These are phyloP conservation scores for Chanos chanos DNA, from an alignment of 2,797 vertebrate species.

Conservation along the genomic window DNA sequence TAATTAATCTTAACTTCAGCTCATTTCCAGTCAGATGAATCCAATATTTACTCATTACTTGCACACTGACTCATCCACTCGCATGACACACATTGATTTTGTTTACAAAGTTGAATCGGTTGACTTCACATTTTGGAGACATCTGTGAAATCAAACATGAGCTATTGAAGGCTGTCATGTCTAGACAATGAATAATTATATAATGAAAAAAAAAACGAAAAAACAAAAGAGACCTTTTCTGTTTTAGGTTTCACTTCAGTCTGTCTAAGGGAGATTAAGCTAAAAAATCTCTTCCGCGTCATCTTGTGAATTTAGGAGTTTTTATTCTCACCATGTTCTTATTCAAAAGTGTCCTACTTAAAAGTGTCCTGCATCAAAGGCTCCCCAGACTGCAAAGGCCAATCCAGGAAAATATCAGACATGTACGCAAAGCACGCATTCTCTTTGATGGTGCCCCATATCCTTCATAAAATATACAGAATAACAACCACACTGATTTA, in stretches of 20 bases:
- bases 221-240: no score
- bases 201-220: no score
- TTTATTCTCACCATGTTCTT: background rate
- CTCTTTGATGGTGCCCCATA: slow-evolving; percentile 47
- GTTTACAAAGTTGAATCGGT: slow-evolving; percentile 27
- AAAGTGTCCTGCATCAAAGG: background rate
- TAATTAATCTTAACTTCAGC: background rate
- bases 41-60: slow-evolving; percentile 16
- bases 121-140: slow-evolving; percentile 37
- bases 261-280: slow-evolving; percentile 14
- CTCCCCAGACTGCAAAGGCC: no score
- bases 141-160: slow-evolving; percentile 31
- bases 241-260: background rate
- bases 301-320: slow-evolving; percentile 4
- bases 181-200: slow-evolving; percentile 9
- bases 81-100: slow-evolving; percentile 26
- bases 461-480: slow-evolving; percentile 54
- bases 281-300: slow-evolving; percentile 5
- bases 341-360: background rate
- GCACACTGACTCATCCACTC: slow-evolving; percentile 6
- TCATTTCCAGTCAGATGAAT: slow-evolving; percentile 10
- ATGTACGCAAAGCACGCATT: slow-evolving; percentile 35
- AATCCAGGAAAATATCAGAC: background rate
- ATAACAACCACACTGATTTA: slow-evolving; percentile 51
- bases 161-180: background rate